Conservation (phyloP, 2,797 vertebrate species). For the Menidia menidia region DNA sequence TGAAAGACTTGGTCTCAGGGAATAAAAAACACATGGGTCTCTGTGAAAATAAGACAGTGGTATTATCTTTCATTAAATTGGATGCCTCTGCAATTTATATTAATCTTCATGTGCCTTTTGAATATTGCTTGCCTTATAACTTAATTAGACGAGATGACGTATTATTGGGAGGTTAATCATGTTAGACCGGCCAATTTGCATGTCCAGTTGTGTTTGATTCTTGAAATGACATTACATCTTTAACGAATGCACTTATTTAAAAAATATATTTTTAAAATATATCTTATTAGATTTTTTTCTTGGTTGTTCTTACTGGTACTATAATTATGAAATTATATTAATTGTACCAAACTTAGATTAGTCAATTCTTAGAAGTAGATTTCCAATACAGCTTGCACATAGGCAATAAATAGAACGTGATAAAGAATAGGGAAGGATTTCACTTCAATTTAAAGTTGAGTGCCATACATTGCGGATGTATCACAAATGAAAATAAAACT, state of each 20-base stretch:
- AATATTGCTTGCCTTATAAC: conserved; percentile 25
- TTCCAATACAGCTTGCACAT: not conserved
- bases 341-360: not conserved
- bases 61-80: conserved; percentile 41
- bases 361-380: not conserved
- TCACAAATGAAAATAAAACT: no score
- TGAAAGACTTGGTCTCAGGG: conserved; percentile 13
- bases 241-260: not conserved
- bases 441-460: no score
- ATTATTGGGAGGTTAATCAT: conserved; percentile 25
- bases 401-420: no score
- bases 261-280: no score
- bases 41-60: conserved; percentile 29
- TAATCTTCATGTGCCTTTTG: conserved; percentile 24
- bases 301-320: not conserved
- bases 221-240: not conserved
- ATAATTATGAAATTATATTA: not conserved
- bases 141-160: conserved; percentile 20
- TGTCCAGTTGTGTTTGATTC: conserved; percentile 1
- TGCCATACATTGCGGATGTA: no score
- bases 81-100: conserved; percentile 21
- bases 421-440: no score
- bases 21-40: not conserved
- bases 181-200: conserved; percentile 1
- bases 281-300: no score